Conservation (phyloP, 1,140 invertebrate species). For the Sycophila sp. region DNA sequence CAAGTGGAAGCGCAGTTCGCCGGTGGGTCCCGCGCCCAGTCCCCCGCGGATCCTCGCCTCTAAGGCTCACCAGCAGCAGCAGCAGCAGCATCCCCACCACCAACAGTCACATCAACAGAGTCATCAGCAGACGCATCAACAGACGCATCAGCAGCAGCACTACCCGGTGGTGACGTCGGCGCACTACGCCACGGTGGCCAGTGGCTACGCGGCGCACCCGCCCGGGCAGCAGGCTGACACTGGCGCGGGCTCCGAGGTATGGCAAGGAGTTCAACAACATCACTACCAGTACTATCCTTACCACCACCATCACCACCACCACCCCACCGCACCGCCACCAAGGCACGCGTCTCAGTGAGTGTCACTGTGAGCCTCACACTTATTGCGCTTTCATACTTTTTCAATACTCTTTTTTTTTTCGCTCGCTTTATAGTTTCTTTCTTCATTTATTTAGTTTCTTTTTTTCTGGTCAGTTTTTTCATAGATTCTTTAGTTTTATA, state of each 20-base stretch:
- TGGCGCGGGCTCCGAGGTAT: slow-evolving; percentile 70
- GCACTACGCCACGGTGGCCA: slow-evolving; percentile 53
- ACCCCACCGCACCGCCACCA: slow-evolving; percentile 73
- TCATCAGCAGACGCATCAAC: slow-evolving; percentile 49
- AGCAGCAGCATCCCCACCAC: slow-evolving; percentile 42
- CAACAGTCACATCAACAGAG: slow-evolving; percentile 46
- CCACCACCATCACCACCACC: slow-evolving; percentile 71
- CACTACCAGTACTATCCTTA: slow-evolving; percentile 73
- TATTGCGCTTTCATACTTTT: slow-evolving; percentile 31
- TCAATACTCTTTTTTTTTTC: background rate
- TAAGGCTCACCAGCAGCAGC: slow-evolving; percentile 50
- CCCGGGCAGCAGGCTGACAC: slow-evolving; percentile 47
- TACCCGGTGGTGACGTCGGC: slow-evolving; percentile 59
- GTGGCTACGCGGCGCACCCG: slow-evolving; percentile 46
- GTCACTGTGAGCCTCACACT: slow-evolving; percentile 53
- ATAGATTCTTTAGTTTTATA: too few relatives aligned
- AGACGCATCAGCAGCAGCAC: slow-evolving; percentile 42
- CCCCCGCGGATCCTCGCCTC: slow-evolving; percentile 49
- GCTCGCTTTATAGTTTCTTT: background rate
- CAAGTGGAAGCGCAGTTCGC: slow-evolving; percentile 66
- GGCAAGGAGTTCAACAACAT: slow-evolving; percentile 71
- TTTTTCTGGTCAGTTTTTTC: too few relatives aligned
- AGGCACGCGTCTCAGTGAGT: slow-evolving; percentile 72
- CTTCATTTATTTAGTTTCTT: too few relatives aligned
- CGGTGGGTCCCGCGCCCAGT: slow-evolving; percentile 53